phyloP scores from a whole-genome alignment of 2,888 invertebrate species.

The Drosophila mimetica region DNA sequence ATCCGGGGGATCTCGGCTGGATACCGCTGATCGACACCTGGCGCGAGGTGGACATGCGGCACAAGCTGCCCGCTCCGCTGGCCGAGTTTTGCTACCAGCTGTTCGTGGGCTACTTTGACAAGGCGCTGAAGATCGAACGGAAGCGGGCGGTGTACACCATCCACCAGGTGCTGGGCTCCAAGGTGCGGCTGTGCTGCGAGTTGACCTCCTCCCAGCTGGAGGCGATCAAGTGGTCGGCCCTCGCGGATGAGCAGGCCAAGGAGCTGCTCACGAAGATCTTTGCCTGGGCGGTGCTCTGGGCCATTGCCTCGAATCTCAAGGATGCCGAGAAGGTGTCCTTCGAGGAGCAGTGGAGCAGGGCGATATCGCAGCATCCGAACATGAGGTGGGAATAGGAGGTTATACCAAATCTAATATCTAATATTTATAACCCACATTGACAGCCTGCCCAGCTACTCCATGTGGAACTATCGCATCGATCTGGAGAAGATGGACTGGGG shows the following conservation, averaged over 20 bases:
- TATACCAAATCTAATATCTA: background rate
- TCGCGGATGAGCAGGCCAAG: slow-evolving; percentile 86
- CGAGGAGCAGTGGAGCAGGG: slow-evolving; percentile 88
- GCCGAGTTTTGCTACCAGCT: slow-evolving; percentile 88
- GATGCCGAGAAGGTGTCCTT: slow-evolving; percentile 89
- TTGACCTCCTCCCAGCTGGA: slow-evolving; percentile 89
- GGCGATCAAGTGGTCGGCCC: slow-evolving; percentile 86
- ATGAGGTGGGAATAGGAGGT: slow-evolving; percentile 60
- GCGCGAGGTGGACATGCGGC: slow-evolving; percentile 86
- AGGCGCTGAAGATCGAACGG: slow-evolving; percentile 88
- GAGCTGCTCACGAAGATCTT: slow-evolving; percentile 90
- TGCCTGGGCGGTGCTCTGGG: slow-evolving; percentile 93
- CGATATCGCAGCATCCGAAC: slow-evolving; percentile 85
- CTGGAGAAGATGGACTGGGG: slow-evolving; percentile 89
- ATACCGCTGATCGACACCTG: slow-evolving; percentile 92
- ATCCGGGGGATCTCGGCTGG: slow-evolving; percentile 93
- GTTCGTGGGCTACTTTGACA: slow-evolving; percentile 88
- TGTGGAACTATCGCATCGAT: slow-evolving; percentile 92
- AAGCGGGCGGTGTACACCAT: slow-evolving; percentile 90
- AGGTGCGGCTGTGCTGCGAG: slow-evolving; percentile 90
- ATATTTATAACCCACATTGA: background rate
- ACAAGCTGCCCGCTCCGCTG: slow-evolving; percentile 85
- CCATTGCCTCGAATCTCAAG: slow-evolving; percentile 92
- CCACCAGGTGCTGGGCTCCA: slow-evolving; percentile 93
- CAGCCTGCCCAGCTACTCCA: slow-evolving; percentile 88